Evolutionary conservation across 30 jellyfish, hydroid and myxozoan genomes (phyloP), one percentile per base, ranked within the genome.

Genomic region (Phacellophora camtschatica): DNA sequence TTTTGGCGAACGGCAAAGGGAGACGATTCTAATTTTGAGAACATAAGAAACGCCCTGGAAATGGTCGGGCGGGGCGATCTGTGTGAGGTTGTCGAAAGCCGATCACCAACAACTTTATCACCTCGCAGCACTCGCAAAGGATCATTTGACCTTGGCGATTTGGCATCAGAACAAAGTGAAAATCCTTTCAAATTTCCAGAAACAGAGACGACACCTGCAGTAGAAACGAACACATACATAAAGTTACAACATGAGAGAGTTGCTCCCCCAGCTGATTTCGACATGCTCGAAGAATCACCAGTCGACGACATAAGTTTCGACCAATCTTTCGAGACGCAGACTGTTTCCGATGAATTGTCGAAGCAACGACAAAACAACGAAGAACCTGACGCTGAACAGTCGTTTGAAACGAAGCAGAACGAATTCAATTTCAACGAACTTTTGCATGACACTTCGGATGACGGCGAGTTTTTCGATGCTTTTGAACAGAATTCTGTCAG

Each of bases 1-100:
- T 54, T 71, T 35, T 90, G 98, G 98, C 95, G 98, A 7, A 31
- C 96, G 42, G 56, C 87, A 25, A 45, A 76, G 39, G 87, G 96
- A 12, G 73, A 28, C 12, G 64, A 69, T 57, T 96, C 98, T 4
- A 84, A 84, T 43, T 85, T 62, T 48, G 94, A 90, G 68, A 31
- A 35, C 28, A 55, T 90, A 71, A 39, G 87, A 42, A 81, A 90
- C 34, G 96, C 98, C 33, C 91, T 90, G 11, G 90, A 90, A 31
- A 24, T 7, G 63, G 23, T 66, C 24, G 95, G 96, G 25, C 58
- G 90, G 25, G 91, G 69, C 1, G 96, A 84, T 22, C 88, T 85
- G 13, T 92, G 97, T 32, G 89, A 66, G 5, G 41, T 84, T 31
- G 84, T 90, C 42, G 95, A 83, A 43, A 24, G 79, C 33, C 70